Base-by-base conservation (phyloP, 2,113 vertebrate species). In the Aix galericulata region DNA sequence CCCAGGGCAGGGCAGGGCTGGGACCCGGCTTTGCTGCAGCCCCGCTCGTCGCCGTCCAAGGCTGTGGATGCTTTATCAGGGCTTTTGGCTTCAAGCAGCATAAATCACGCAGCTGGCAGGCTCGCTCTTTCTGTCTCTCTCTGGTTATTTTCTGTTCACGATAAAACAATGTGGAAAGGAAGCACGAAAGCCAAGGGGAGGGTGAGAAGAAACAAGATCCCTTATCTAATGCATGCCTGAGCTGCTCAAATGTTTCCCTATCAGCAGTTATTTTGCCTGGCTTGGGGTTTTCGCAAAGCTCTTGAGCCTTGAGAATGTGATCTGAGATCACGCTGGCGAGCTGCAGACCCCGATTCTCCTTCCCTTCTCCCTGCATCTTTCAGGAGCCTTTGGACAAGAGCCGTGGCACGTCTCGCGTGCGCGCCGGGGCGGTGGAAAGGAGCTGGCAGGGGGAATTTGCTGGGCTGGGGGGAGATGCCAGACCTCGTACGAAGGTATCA, bases 161-260 rank as follows among this genome's bases (percentile, higher is more conserved):
- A 95, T 92, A 92, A 95, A 97, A 88, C 93, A 96, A 94, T 81
- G 83, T 93, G 93, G 88, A 95, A 72, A 96, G 93, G 92, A 94
- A 97, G 92, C 95, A 78, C 3, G 8, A 86, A 82, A 94, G 90
- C 96, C 93, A 95, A 93, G 93, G 76, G 90, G 92, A 86, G 90
- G 88, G 86, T 82, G 92, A 93, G 92, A 79, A 95, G 90, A 92
- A 96, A 93, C 93, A 92, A 91, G 88, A 96, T 93, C 88, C 69
- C 86, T 96, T 96, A 91, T 96, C 93, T 94, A 90, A 72, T 58
- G 92, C 90, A 2, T 78, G 95, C 94, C 88, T 90, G 91, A 95
- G 79, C 90, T 72, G 86, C 93, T 94, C 93, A 11, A 89, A 94
- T 89, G 88, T 94, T 89, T 90, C 88, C 75, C 60, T 90, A 91